Conservation (phyloP, 1,140 invertebrate species). For the Drosophila sturtevanti region DNA sequence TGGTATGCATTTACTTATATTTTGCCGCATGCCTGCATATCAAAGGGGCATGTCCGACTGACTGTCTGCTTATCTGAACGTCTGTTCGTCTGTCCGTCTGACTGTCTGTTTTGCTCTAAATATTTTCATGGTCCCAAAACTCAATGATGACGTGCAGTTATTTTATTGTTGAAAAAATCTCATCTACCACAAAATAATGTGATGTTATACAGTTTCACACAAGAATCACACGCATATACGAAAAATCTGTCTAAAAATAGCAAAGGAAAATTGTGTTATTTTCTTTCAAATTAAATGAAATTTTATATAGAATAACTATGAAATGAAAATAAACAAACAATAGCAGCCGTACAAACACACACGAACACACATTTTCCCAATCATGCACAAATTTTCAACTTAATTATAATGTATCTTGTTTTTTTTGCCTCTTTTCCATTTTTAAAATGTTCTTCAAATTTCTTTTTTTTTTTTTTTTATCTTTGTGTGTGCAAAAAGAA, state of each 20-base stretch:
- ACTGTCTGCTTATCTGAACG: not conserved
- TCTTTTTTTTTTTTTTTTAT: not conserved
- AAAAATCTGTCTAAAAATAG: constrained; percentile 23
- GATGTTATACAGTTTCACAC: not conserved
- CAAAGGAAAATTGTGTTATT: not conserved
- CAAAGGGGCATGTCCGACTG: constrained; percentile 7
- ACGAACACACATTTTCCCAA: not conserved
- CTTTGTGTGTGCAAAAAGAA: not conserved
- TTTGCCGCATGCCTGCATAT: constrained; percentile 18
- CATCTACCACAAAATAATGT: constrained; percentile 2
- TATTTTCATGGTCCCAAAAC: constrained; percentile 17
- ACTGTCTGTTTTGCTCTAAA: constrained; percentile 3
- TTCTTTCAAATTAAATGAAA: constrained; percentile 26
- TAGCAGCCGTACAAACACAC: not conserved
- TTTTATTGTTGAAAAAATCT: constrained; percentile 11
- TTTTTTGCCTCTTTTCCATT: not conserved
- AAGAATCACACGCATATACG: constrained; percentile 3
- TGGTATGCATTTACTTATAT: constrained; percentile 7
- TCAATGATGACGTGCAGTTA: constrained; percentile 18
- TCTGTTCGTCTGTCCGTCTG: not conserved
- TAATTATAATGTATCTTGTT: constrained; percentile 36
- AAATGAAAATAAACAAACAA: constrained; percentile 24
- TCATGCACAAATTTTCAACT: constrained; percentile 23
- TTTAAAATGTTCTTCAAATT: constrained; percentile 7
- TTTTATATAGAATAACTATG: constrained; percentile 25